These are phyloP conservation scores for Xenentodon cancila DNA, from an alignment of 2,797 vertebrate species.

Conservation along the genomic window DNA sequence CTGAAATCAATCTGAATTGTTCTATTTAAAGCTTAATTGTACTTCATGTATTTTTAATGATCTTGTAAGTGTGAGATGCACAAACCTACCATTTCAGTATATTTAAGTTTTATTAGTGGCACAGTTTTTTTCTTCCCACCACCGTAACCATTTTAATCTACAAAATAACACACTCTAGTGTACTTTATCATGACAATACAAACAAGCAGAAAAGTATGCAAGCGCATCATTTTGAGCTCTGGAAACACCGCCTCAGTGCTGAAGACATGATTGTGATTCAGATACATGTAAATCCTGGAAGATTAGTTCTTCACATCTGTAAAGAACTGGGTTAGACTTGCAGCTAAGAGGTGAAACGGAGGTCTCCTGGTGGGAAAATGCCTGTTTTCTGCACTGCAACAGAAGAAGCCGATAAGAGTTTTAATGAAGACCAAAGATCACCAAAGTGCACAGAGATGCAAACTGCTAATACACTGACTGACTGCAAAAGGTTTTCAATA, in stretches of 20 bases:
- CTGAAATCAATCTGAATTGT: too few species aligned
- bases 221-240: slow-evolving; percentile 45
- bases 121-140: background rate
- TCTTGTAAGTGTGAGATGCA: too few species aligned
- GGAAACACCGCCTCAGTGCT: slow-evolving; percentile 44
- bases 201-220: slow-evolving; percentile 46
- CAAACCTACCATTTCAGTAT: slow-evolving; percentile 2
- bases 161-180: slow-evolving; percentile 35
- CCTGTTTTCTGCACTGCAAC: slow-evolving; percentile 48
- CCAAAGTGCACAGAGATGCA: slow-evolving; percentile 54
- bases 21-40: too few species aligned
- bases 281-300: slow-evolving; percentile 67
- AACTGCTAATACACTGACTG: slow-evolving; percentile 64
- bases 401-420: slow-evolving; percentile 44
- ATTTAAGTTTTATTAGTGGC: background rate
- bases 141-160: slow-evolving; percentile 29
- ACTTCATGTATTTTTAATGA: too few species aligned
- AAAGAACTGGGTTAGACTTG: slow-evolving; percentile 65
- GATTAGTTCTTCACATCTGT: slow-evolving; percentile 25
- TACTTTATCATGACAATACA: slow-evolving; percentile 27
- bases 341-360: slow-evolving; percentile 68
- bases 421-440: slow-evolving; percentile 58
- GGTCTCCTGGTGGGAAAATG: slow-evolving; percentile 57
- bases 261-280: slow-evolving; percentile 71
- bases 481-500: slow-evolving; percentile 64